Base-by-base conservation (phyloP, 1,140 invertebrate genomes). In the Drosophila leontia region DNA sequence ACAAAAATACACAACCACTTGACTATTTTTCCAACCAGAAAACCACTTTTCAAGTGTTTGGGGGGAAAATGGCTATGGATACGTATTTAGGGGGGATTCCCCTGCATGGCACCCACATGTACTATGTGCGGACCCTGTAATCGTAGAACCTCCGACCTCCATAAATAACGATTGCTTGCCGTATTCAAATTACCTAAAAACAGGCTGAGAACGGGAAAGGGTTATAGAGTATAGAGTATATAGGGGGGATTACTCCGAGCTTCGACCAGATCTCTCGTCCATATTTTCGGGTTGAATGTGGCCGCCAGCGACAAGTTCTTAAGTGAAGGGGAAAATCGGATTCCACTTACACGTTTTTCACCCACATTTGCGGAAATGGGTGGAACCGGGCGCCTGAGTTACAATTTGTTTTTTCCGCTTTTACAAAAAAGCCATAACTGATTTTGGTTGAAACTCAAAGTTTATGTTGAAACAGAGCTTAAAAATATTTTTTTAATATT, bases 101-200 rank as follows among this genome's bases (percentile, higher is more conserved):
- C 47, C 23, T 19, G 62, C 32, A 37, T 26, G 15, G 39, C 67
- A 68, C 63, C 67, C 67, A 70, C 63, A 47, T 51, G 53, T 23
- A 23, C 39, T 39, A 47, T 51, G 53, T 23, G 39, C 48, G 41
- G 23, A 35, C n/a, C 67, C 17, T 70, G 65, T 59, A 68, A 81
- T 39, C 62, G 63, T 62, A 80, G 62, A 53, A 42, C 45, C 48
- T 39, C 41, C 42, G 61, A 23, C 69, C 50, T 48, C 23, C 77
- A 83, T 87, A 88, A 84, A 87, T 84, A 87, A 87, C 77, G 80
- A 88, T 88, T 80, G 84, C 71, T 32, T 37, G 15, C 56, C 34
- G 62, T 88, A 84, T 80, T 87, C 78, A 84, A 84, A 88, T 87
- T 87, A 88, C 84, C 82, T 68, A 70, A 62, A 74, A 50, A 45